Conservation (phyloP, 2,888 invertebrate species). For the Nowickia ferox region DNA sequence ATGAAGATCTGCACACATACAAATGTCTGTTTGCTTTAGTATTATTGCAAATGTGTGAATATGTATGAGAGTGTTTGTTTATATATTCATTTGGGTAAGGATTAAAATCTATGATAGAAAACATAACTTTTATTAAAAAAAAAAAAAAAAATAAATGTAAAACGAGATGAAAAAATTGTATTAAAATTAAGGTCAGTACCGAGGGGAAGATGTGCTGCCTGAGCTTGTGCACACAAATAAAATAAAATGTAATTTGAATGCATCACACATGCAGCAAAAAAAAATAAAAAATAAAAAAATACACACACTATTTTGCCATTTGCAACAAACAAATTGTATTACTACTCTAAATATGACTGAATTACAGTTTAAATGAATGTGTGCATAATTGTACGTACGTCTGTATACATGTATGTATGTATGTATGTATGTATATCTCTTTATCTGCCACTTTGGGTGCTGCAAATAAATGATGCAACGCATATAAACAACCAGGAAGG, state of each 20-base stretch:
- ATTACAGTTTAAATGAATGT: constrained; percentile 48
- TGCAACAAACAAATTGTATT: constrained; percentile 50
- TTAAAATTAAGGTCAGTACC: constrained; percentile 71
- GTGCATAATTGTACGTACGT: neutral
- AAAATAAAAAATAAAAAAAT: neutral
- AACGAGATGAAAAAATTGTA: constrained; percentile 55
- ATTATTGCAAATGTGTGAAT: constrained; percentile 42
- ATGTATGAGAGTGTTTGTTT: constrained; percentile 13
- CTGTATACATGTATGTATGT: too few relatives aligned
- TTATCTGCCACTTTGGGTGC: constrained; percentile 8
- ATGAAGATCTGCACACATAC: constrained; percentile 27
- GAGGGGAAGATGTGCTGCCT: constrained; percentile 46
- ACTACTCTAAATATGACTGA: constrained; percentile 43
- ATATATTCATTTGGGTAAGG: constrained; percentile 59
- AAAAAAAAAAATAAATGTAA: constrained; percentile 52
- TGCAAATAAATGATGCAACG: constrained; percentile 41
- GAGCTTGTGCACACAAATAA: constrained; percentile 51
- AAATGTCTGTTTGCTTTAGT: constrained; percentile 14
- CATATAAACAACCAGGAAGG: constrained; percentile 35
- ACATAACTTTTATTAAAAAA: constrained; percentile 50
- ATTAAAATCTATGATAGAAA: constrained; percentile 57
- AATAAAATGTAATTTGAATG: constrained; percentile 72
- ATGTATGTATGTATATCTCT: constrained; percentile 1
- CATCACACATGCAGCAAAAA: constrained; percentile 43
- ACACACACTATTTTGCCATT: constrained; percentile 18